Percentiles rank a stretch among this genome's conserved stretches.
phyloP scores from a whole-genome alignment of 1,140 invertebrate species.

The Sarcophaga bullata region DNA sequence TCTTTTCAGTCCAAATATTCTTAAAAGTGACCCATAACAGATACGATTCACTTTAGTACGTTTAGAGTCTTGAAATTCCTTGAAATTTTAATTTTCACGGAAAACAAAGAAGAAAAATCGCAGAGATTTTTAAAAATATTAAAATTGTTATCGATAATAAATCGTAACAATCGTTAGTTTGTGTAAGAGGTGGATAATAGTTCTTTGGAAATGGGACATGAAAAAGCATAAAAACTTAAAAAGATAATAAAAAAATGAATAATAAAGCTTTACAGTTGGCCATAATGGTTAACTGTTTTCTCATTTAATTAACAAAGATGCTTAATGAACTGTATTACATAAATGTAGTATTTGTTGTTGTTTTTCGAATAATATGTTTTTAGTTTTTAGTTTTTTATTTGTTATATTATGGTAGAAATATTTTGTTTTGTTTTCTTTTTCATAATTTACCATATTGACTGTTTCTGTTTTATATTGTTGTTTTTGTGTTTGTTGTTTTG shows the following conservation, averaged over 20 bases:
- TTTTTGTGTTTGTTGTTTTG: not conserved
- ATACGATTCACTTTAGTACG: too few relatives aligned
- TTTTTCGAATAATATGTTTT: too few relatives aligned
- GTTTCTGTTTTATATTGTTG: not conserved
- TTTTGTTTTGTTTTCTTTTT: not conserved
- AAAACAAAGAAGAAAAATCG: too few relatives aligned
- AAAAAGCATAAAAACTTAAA: too few relatives aligned
- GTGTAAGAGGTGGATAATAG: not conserved
- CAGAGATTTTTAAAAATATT: too few relatives aligned
- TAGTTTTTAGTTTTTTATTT: not conserved
- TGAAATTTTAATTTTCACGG: too few relatives aligned
- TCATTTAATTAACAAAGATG: conserved; percentile 19
- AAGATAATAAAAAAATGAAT: not conserved
- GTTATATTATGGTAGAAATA: conserved; percentile 20
- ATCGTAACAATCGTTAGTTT: conserved; percentile 1
- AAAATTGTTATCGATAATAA: too few relatives aligned
- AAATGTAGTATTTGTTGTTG: not conserved
- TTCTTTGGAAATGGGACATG: too few relatives aligned
- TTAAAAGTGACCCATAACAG: too few relatives aligned
- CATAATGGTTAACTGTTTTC: not conserved
- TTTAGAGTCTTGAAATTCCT: too few relatives aligned
- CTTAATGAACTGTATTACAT: not conserved
- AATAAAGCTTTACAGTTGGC: not conserved
- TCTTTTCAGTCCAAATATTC: too few relatives aligned
- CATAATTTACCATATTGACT: not conserved